phyloP scores from a whole-genome alignment of 37 sponge, comb jelly and placozoan species.

The Amphimedon queenslandica region DNA sequence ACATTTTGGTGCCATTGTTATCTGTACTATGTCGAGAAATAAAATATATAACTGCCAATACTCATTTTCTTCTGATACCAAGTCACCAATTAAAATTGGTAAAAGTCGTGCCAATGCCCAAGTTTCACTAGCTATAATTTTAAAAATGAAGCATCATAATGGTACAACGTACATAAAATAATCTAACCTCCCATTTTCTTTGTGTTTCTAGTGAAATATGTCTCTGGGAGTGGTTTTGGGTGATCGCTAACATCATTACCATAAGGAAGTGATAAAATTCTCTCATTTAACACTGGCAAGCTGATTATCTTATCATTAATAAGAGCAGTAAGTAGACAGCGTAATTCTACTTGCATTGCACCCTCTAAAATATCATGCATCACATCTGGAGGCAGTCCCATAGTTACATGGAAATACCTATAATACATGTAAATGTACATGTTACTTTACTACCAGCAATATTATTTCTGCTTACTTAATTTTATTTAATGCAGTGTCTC shows the following conservation, averaged over 20 bases:
- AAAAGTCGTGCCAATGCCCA: not conserved
- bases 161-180: no score
- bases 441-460: not conserved
- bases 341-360: not conserved
- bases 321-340: not conserved
- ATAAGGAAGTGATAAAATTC: not conserved
- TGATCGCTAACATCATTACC: not conserved
- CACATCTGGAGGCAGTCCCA: not conserved
- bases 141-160: not conserved
- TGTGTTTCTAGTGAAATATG: no score
- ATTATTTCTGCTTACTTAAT: not conserved
- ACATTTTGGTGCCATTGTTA: not conserved
- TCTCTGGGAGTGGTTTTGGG: not conserved
- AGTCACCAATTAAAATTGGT: not conserved
- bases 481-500: not conserved
- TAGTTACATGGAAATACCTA: not conserved
- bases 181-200: not conserved
- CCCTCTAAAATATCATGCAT: not conserved
- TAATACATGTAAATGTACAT: not conserved
- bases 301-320: not conserved
- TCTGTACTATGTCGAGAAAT: not conserved
- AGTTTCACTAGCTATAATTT: not conserved
- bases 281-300: not conserved
- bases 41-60: not conserved
- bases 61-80: no score